phyloP scores from a whole-genome alignment of 2,888 invertebrate genomes.

The Athalia cordata region DNA sequence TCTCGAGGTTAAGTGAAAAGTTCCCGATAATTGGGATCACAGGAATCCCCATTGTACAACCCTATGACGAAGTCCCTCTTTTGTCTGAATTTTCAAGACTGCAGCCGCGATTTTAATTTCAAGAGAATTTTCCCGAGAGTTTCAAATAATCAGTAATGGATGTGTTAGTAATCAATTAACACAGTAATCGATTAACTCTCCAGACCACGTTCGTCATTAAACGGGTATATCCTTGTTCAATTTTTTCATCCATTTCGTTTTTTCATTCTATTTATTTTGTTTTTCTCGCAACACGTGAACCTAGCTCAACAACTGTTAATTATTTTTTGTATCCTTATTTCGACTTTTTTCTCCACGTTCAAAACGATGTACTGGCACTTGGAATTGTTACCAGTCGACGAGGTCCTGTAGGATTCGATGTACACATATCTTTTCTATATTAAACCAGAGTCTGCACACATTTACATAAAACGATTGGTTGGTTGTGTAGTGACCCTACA shows the following conservation, averaged over 20 bases:
- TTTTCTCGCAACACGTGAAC: background rate
- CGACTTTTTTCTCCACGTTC: too few relatives aligned
- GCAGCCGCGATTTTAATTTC: background rate
- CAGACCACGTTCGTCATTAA: constrained; percentile 25
- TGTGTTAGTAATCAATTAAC: constrained; percentile 28
- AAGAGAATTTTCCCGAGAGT: background rate
- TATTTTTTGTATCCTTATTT: too few relatives aligned
- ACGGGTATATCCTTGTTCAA: constrained; percentile 30
- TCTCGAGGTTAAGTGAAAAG: constrained; percentile 45
- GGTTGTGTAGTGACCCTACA: background rate
- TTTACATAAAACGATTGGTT: background rate
- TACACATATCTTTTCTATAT: too few relatives aligned
- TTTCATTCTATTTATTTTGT: constrained; percentile 9
- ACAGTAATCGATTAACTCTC: background rate
- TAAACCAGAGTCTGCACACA: too few relatives aligned
- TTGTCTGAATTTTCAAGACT: background rate
- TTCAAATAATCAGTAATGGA: constrained; percentile 1
- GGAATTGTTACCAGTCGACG: too few relatives aligned
- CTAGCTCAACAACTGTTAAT: too few relatives aligned
- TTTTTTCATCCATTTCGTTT: constrained; percentile 6
- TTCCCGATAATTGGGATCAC: constrained; percentile 52
- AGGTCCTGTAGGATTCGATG: too few relatives aligned
- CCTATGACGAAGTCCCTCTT: constrained; percentile 32
- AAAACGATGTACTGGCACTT: too few relatives aligned
- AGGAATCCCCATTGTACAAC: constrained; percentile 53